A percentile compares a stretch with the other conserved stretches of the same genome.
These are phyloP conservation scores for Tachina lurida DNA, from an alignment of 2,888 invertebrate species.

Conservation along the genomic window DNA sequence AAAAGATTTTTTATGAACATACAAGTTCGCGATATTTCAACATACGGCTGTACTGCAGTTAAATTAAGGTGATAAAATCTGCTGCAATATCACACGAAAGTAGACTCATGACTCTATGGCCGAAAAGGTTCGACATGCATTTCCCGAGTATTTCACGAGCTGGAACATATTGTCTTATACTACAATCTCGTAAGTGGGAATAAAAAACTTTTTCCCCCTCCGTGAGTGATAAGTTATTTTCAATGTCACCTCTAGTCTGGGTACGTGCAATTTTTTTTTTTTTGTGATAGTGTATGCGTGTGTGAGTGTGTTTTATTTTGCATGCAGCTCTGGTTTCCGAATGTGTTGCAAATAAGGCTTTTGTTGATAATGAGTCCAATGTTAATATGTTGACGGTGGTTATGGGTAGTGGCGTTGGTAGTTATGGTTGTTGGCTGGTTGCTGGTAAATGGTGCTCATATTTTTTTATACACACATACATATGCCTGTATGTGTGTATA, in stretches of 20 bases:
- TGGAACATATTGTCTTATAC: too few relatives aligned
- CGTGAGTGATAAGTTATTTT: neutral
- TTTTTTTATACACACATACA: neutral
- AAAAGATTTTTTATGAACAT: too few relatives aligned
- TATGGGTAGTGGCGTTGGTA: conserved; percentile 52
- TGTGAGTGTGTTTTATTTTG: conserved; percentile 5
- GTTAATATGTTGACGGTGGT: conserved; percentile 58
- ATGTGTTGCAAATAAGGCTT: conserved; percentile 50
- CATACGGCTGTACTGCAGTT: too few relatives aligned
- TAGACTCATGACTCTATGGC: too few relatives aligned
- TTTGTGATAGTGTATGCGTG: neutral
- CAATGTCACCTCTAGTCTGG: too few relatives aligned
- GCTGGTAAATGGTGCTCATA: conserved; percentile 46
- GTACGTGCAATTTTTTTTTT: neutral
- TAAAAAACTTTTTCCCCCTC: too few relatives aligned
- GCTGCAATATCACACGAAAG: too few relatives aligned
- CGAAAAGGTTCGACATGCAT: too few relatives aligned
- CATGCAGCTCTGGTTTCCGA: conserved; percentile 46
- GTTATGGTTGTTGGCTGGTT: conserved; percentile 51
- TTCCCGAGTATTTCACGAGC: too few relatives aligned
- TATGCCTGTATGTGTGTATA: neutral
- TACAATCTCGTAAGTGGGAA: too few relatives aligned
- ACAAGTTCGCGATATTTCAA: too few relatives aligned
- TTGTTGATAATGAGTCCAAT: conserved; percentile 59
- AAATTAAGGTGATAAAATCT: too few relatives aligned